Conservation (phyloP, 2,888 invertebrate genomes). For the Lottia gigantea region DNA sequence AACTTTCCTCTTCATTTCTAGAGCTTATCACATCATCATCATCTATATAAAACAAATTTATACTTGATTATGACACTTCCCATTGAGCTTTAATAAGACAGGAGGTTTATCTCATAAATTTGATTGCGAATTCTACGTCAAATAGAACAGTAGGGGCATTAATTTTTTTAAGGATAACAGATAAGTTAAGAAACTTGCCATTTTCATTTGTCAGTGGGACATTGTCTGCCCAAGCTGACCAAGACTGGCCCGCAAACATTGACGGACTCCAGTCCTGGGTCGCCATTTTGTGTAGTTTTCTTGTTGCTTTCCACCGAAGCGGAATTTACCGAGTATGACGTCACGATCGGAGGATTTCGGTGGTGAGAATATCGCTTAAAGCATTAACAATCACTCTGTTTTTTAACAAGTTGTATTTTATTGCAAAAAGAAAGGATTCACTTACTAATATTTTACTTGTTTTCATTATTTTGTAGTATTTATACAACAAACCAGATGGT, state of each 20-base stretch:
- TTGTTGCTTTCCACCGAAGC: constrained; percentile 65
- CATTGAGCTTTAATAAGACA: background rate
- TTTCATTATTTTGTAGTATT: no score
- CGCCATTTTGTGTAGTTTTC: constrained; percentile 67
- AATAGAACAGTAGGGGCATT: no score
- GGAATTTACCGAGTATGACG: constrained; percentile 63
- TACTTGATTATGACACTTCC: constrained; percentile 6
- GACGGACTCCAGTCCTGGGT: constrained; percentile 68
- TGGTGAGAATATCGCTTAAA: background rate
- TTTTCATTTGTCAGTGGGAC: constrained; percentile 49
- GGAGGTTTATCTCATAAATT: no score
- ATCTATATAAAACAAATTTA: constrained; percentile 35
- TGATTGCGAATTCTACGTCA: no score
- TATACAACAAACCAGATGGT: no score
- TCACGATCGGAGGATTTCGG: constrained; percentile 54
- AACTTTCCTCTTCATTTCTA: constrained; percentile 26
- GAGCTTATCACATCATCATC: constrained; percentile 36
- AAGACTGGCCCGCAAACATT: constrained; percentile 67
- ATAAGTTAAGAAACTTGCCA: constrained; percentile 41
- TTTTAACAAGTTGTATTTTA: no score
- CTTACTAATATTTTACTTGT: no score
- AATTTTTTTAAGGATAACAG: constrained; percentile 2
- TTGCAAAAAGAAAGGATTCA: no score
- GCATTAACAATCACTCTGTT: background rate
- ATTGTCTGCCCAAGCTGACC: constrained; percentile 65